phyloP scores from a whole-genome alignment of 2,888 invertebrate genomes.

The Drosophila nr. fundita region DNA sequence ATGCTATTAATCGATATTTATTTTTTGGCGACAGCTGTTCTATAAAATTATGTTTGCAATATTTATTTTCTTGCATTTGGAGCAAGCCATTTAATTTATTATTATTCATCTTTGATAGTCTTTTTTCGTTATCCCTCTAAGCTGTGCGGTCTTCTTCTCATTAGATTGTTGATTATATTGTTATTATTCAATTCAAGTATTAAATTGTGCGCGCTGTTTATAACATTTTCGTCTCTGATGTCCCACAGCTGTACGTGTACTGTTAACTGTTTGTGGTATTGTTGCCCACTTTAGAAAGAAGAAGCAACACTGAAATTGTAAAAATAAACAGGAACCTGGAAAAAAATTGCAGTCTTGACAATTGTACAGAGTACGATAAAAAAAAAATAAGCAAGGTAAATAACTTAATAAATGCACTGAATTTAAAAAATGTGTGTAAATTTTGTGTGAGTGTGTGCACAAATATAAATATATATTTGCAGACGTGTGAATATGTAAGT shows the following conservation, averaged over 20 bases:
- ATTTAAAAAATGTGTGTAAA: neutral
- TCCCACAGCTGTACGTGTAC: neutral
- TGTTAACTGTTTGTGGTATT: neutral
- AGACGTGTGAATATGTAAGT: constrained; percentile 14
- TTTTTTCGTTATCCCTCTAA: neutral
- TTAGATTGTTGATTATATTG: neutral
- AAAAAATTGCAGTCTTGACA: constrained; percentile 34
- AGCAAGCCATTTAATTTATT: neutral
- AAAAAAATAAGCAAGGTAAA: constrained; percentile 25
- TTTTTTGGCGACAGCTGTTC: neutral
- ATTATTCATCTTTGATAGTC: neutral
- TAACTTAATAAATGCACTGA: neutral
- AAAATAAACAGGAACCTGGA: constrained; percentile 43
- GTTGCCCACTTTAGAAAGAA: constrained; percentile 1
- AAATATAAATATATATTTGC: constrained; percentile 17
- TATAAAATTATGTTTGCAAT: neutral
- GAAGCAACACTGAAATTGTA: constrained; percentile 35
- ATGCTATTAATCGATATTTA: neutral
- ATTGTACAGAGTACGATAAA: constrained; percentile 15
- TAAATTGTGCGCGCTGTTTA: neutral
- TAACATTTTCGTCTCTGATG: constrained; percentile 1
- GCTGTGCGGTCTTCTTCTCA: neutral
- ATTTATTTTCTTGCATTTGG: neutral
- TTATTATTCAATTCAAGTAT: neutral
- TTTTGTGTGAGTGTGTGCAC: constrained; percentile 11